A percentile compares a stretch with the other conserved stretches of the same genome.
These are phyloP conservation scores for Formica exsecta DNA, from an alignment of 1,140 invertebrate species.

Conservation along the genomic window DNA sequence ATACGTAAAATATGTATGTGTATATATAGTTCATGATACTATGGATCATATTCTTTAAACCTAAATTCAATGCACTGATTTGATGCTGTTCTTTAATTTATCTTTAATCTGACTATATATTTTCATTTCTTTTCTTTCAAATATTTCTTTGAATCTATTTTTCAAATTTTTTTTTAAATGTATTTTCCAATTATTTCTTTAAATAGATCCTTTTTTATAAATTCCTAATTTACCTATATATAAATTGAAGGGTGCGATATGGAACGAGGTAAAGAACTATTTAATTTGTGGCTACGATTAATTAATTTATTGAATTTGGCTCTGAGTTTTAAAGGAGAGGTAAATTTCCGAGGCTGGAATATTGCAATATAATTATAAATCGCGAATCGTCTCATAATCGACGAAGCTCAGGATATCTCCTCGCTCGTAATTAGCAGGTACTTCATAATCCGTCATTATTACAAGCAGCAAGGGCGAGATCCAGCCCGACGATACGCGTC, in stretches of 20 bases:
- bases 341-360: background rate
- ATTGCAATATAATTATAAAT: background rate
- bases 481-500: slow-evolving; percentile 8
- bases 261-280: background rate
- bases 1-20: background rate
- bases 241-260: background rate
- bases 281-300: background rate
- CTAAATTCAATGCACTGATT: background rate
- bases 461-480: background rate
- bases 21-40: too few relatives aligned
- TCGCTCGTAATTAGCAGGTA: background rate
- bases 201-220: background rate
- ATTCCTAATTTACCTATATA: background rate
- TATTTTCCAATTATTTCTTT: background rate
- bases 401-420: background rate
- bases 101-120: background rate
- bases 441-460: background rate
- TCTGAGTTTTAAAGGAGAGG: background rate
- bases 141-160: background rate
- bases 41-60: background rate
- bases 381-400: background rate
- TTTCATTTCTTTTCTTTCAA: background rate
- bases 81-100: background rate
- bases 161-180: background rate
- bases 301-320: background rate